Conservation (phyloP, 1,140 invertebrate genomes). For the Andrena cerasifolii region DNA sequence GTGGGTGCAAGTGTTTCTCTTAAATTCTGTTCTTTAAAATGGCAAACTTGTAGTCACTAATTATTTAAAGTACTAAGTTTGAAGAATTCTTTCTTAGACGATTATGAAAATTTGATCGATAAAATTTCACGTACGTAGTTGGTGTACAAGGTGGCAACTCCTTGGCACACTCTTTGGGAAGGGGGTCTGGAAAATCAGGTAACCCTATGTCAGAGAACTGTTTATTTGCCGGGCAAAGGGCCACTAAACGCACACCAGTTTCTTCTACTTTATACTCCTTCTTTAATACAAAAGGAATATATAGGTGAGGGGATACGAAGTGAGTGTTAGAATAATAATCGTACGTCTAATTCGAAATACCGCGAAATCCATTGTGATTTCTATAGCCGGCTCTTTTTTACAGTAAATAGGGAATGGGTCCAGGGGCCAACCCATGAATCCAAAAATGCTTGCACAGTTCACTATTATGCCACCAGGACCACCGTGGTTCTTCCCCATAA, state of each 20-base stretch:
- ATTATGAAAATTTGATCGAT: neutral
- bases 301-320: neutral
- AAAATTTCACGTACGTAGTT: slow-evolving; percentile 43
- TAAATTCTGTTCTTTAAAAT: no score
- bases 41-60: no score
- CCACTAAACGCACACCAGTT: slow-evolving; percentile 82
- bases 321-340: neutral
- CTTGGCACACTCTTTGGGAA: neutral
- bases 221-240: slow-evolving; percentile 78
- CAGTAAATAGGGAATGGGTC: slow-evolving; percentile 66
- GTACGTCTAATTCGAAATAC: slow-evolving; percentile 40
- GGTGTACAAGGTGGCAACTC: slow-evolving; percentile 35
- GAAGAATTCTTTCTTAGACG: no score
- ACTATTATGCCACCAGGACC: slow-evolving; percentile 68
- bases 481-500: slow-evolving; percentile 35
- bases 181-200: slow-evolving; percentile 51
- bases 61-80: no score
- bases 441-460: slow-evolving; percentile 69
- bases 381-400: slow-evolving; percentile 71
- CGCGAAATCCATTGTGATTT: slow-evolving; percentile 70
- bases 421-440: slow-evolving; percentile 70
- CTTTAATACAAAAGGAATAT: slow-evolving; percentile 42
- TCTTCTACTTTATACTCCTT: slow-evolving; percentile 36
- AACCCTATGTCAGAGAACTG: slow-evolving; percentile 52
- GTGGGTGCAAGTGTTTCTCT: no score